Evolutionary conservation across 2,888 invertebrate genomes (phyloP).

Genomic region (Tachystola acroxantha): DNA sequence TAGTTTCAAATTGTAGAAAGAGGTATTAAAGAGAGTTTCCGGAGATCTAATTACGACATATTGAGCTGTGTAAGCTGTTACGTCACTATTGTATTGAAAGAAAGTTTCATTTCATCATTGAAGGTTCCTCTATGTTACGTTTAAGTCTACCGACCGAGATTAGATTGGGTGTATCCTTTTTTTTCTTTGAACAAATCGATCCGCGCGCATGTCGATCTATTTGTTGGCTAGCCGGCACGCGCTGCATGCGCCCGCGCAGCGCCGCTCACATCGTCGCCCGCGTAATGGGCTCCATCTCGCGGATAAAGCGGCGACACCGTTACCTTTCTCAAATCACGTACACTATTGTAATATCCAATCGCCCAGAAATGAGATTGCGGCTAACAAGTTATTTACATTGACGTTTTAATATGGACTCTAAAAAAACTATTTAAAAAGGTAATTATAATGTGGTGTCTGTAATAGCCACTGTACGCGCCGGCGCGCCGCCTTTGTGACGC

Average conservation of each 20-base stretch:
- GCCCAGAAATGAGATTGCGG: conserved; percentile 78
- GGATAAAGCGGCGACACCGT: conserved; percentile 76
- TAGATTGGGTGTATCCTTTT: conserved; percentile 33
- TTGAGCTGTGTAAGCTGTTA: no score
- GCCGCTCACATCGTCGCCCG: conserved; percentile 17
- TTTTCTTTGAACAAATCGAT: conserved; percentile 45
- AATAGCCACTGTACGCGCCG: conserved; percentile 69
- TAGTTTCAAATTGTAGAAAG: no score
- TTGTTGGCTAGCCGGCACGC: conserved; percentile 33
- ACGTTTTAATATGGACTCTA: conserved; percentile 75
- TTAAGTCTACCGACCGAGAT: conserved; percentile 16
- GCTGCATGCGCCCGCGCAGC: conserved; percentile 40
- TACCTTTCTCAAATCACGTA: conserved; percentile 78
- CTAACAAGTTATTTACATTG: conserved; percentile 79
- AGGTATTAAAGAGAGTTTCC: no score
- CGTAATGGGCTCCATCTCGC: conserved; percentile 67
- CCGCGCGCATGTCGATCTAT: conserved; percentile 29
- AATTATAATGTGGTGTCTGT: conserved; percentile 72
- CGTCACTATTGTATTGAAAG: no score
- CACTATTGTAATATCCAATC: conserved; percentile 79
- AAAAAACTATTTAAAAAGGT: conserved; percentile 77
- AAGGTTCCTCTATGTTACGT: conserved; percentile 5
- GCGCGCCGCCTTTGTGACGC: conserved; percentile 67
- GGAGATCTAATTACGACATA: no score
- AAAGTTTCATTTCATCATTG: no score